Base-by-base conservation (phyloP, 2,888 invertebrate genomes). In the Phasia obesa region DNA sequence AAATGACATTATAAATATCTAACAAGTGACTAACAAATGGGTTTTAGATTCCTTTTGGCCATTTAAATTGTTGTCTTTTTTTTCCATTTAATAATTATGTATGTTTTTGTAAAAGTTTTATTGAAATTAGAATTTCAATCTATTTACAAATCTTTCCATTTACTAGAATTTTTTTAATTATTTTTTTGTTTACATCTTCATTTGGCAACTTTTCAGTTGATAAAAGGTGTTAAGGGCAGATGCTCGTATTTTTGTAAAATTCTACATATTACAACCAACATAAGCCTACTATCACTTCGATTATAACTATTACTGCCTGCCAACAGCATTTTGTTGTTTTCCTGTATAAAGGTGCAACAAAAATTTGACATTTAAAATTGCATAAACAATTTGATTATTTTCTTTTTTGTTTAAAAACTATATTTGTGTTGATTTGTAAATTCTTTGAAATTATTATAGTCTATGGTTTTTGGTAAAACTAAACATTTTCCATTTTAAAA, bases 401-500 rank as follows among this genome's bases (percentile, higher is more conserved):
- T 23, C 5, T 53, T 21, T 38, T 53, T 47, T 15, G 15, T 53
- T 13, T 13, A 23, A 38, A 51, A 67, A 23, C 17, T 11, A 6
- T 17, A 53, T 67, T 67, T 67, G 13, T 67, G 21, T 53, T 53
- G 51, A 42, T 69, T 76, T 31, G 42, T 42, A 65, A 69, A 62
- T 62, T 69, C 60, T 69, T 35, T 59, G 51, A 47, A 59, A 65
- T 65, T 71, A 78, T 59, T n/a, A n/a, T 65, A 59, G 59, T 59
- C 59, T 51, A 44, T 59, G 31, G 17, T 79, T 59, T 73, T 65
- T 59, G 42, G 44, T 21, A 19, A 47, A 70, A 31, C 31, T 27
- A 57, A 70, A 70, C 21, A 70, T 65, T 79, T 73, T 44, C 31
- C 38, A 59, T 73, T 67, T 59, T n/a, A 42, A 79, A 65, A 59